Evolutionary conservation across 2,888 invertebrate species (phyloP).

Genomic region (Plemyria rubiginata): DNA sequence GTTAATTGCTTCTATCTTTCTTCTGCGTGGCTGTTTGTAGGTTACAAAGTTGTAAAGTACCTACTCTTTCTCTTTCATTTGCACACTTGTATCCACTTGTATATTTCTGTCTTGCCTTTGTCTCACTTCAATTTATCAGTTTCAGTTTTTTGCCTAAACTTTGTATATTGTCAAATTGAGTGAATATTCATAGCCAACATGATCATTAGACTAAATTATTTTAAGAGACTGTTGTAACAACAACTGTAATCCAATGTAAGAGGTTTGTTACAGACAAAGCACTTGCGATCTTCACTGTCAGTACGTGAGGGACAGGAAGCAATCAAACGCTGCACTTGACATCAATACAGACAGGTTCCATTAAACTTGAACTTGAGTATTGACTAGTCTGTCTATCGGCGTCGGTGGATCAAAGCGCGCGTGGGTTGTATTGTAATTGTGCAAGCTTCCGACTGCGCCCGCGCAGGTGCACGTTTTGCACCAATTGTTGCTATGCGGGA

Average conservation of each 20-base stretch:
- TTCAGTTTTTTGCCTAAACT: too few relatives aligned
- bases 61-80: conserved; percentile 10
- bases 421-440: conserved; percentile 34
- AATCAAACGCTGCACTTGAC: conserved; percentile 39
- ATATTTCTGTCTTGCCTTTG: too few relatives aligned
- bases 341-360: conserved; percentile 39
- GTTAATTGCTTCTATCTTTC: conserved; percentile 20
- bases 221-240: too few relatives aligned
- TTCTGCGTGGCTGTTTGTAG: conserved; percentile 12
- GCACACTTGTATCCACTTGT: neutral
- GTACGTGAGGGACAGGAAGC: conserved; percentile 14
- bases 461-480: conserved; percentile 28
- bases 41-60: conserved; percentile 3
- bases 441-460: conserved; percentile 35
- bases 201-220: too few relatives aligned
- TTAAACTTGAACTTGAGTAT: conserved; percentile 42
- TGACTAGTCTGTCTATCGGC: conserved; percentile 10
- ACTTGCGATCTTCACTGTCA: neutral
- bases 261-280: neutral
- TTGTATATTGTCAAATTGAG: too few relatives aligned
- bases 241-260: neutral
- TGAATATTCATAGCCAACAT: too few relatives aligned
- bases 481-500: conserved; percentile 19
- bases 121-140: too few relatives aligned
- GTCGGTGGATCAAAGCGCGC: conserved; percentile 41